A percentile compares a stretch with the other conserved stretches of the same genome.
Conservation (phyloP, 2,113 vertebrate species). For the Thinocorus orbignyianus region DNA sequence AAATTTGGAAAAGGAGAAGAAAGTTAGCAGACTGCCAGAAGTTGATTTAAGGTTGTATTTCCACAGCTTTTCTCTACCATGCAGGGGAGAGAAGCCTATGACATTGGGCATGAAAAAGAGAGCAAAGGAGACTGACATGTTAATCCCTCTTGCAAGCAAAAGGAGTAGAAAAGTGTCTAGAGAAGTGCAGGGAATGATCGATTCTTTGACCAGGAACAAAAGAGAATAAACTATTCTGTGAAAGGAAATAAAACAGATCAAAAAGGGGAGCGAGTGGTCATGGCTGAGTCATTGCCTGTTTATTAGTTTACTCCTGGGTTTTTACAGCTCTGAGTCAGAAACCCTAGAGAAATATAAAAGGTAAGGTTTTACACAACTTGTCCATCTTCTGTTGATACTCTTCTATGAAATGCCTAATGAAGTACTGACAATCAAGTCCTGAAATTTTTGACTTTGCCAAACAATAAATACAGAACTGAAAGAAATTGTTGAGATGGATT, state of each 20-base stretch:
- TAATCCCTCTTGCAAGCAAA: background rate
- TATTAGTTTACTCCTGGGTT: background rate
- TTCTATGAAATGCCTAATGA: background rate
- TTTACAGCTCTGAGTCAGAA: background rate
- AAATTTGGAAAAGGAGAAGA: background rate
- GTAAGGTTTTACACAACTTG: background rate
- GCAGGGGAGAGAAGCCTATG: background rate
- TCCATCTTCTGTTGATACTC: background rate
- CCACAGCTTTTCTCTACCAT: background rate
- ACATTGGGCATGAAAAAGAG: background rate
- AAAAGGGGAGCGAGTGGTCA: background rate
- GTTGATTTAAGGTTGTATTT: background rate
- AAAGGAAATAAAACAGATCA: slow-evolving; percentile 19
- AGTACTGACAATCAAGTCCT: background rate
- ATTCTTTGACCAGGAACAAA: slow-evolving; percentile 29
- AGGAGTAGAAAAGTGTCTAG: background rate
- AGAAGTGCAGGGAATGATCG: background rate
- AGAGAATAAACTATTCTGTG: background rate
- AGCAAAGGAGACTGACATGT: background rate
- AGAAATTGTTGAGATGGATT: background rate
- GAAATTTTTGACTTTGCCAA: background rate
- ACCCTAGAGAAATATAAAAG: background rate
- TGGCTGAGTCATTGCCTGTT: background rate
- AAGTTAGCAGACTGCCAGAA: background rate
- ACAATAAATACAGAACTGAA: background rate